Evolutionary conservation across 2,113 vertebrate species (phyloP).

Genomic region (Leptodactylus fuscus): DNA sequence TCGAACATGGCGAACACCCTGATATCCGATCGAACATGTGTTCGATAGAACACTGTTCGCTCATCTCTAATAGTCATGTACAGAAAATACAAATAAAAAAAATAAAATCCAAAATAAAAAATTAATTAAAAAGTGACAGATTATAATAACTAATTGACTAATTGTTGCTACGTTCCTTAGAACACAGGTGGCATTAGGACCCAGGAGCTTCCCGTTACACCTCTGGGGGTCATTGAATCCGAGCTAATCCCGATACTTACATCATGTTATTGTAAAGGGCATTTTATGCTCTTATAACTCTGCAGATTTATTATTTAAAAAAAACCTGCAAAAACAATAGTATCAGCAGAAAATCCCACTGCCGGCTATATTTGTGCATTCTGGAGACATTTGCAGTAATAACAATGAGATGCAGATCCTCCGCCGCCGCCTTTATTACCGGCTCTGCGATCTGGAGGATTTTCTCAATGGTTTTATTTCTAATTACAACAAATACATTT

Average conservation of each 20-base stretch:
- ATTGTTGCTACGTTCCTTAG: too few relatives aligned
- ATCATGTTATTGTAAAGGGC: background rate
- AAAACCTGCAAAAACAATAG: background rate
- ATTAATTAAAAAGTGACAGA: too few relatives aligned
- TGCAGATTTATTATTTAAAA: conserved; percentile 9
- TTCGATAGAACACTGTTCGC: too few relatives aligned
- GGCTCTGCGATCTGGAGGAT: background rate
- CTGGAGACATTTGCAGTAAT: conserved; percentile 25
- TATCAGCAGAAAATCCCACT: background rate
- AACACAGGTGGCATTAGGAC: too few relatives aligned
- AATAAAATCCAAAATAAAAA: too few relatives aligned
- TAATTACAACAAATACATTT: conserved; percentile 34
- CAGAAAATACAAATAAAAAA: too few relatives aligned
- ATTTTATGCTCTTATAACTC: background rate
- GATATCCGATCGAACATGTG: too few relatives aligned
- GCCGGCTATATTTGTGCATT: background rate
- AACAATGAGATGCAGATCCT: conserved; percentile 14
- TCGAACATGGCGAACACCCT: too few relatives aligned
- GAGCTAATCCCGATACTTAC: background rate
- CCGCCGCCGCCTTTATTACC: background rate
- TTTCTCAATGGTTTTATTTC: conserved; percentile 10
- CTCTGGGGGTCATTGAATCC: background rate
- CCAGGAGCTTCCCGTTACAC: too few relatives aligned
- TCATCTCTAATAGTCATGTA: too few relatives aligned
- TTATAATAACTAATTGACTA: too few relatives aligned